Base-by-base conservation (phyloP, 2,113 vertebrate genomes). In the Semicossyphus pulcher region DNA sequence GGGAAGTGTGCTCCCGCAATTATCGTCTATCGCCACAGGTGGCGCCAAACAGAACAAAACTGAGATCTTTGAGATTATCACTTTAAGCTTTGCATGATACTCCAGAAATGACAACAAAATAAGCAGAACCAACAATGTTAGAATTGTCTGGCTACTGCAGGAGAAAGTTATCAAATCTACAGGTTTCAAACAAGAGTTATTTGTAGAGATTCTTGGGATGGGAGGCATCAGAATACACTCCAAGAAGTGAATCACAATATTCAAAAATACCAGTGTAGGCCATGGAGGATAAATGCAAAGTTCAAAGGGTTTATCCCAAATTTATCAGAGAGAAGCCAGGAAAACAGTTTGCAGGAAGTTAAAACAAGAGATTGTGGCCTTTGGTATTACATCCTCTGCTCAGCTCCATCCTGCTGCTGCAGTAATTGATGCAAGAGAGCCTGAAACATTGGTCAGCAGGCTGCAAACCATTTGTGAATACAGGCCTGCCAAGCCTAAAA, bases 351-450 rank as follows among this genome's bases (percentile, higher is more conserved):
- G 76, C 26, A 67, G 49, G 15, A 12, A 48, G 64, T 53, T 72
- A 79, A 78, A 70, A 76, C 48, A 70, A 31, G 1, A 23, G 28
- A 39, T 63, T 56, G 20, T 29, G 59, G 54, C 76, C 61, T 86
- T 73, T 45, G 69, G 75, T 79, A 39, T 73, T 75, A 71, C 76
- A 72, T 76, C n/a, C n/a, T 53, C 21, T 54, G 49, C 25, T 44
- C 28, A 44, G 63, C 65, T 80, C 71, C 64, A 39, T 78, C 65
- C 60, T 58, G 52, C 62, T 58, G 2, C 59, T 78, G 44, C 67
- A 25, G 87, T 89, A 91, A 92, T 90, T 91, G 87, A 89, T 89
- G 87, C 83, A 88, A 80, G 56, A 85, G 77, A 78, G 81, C 73
- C 81, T 80, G 80, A 86, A 85, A 81, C 80, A 72, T 66, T 80